These are phyloP conservation scores for Harpalus rubripes DNA, from an alignment of 2,888 invertebrate genomes.

Conservation along the genomic window DNA sequence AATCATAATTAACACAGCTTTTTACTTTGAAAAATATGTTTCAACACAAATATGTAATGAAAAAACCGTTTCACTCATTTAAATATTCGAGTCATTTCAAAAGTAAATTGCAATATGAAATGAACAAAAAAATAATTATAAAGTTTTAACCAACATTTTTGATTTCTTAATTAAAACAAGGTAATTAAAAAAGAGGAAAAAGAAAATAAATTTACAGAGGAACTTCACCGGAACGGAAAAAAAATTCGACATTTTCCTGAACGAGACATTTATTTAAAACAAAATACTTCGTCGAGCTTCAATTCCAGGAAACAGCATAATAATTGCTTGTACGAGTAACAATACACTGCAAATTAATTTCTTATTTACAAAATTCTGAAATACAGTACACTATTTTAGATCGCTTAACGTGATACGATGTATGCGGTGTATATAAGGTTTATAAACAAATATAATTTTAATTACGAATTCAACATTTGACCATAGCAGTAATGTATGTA, in stretches of 20 bases:
- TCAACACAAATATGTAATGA: not conserved
- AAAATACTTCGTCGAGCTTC: not conserved
- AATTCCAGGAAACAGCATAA: not conserved
- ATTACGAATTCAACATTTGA: no score
- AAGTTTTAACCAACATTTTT: conserved; percentile 40
- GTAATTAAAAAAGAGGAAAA: conserved; percentile 33
- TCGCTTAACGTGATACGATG: no score
- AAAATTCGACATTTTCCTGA: not conserved
- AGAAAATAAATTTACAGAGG: conserved; percentile 13
- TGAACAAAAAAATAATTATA: conserved; percentile 46
- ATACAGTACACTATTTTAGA: no score
- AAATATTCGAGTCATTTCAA: conserved; percentile 29
- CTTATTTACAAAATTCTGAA: no score
- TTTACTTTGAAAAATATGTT: conserved; percentile 13
- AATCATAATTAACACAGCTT: not conserved
- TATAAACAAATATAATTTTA: no score
- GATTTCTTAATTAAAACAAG: conserved; percentile 37
- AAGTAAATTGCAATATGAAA: conserved; percentile 34
- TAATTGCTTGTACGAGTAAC: no score
- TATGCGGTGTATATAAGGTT: no score
- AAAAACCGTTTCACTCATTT: conserved; percentile 17
- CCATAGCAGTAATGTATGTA: no score
- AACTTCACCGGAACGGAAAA: not conserved
- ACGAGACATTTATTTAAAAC: not conserved
- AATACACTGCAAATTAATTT: no score